Evolutionary conservation across 2,797 vertebrate genomes (phyloP), one percentile per base, ranked within the genome.

Genomic region (Esox masquinongy): DNA sequence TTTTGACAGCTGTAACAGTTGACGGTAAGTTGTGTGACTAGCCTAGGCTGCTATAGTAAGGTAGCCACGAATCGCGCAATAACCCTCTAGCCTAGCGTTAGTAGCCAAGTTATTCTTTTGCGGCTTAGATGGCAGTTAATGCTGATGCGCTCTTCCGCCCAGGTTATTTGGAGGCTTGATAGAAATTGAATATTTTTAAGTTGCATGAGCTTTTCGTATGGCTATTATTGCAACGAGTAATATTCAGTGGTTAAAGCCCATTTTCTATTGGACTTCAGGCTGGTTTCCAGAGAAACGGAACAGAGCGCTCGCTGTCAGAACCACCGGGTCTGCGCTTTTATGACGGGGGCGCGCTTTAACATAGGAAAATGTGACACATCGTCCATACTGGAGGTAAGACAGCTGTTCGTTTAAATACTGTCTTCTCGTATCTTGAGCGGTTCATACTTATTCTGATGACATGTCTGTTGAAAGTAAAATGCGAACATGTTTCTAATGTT

Each of bases 291-390:
- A 56, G 50, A 56, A 56, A 56, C 51, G 51, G 51, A 56, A 56
- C 50, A 56, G 51, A 56, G 51, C 51, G 15, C 51, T 56, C 15
- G 51, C 61, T 64, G 61, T 64, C 61, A 31, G 61, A 64, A 64
- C 11, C 15, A 26, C 36, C 24, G 61, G 61, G 61, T 16, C 26
- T 64, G 61, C 24, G 61, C 61, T 24, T 15, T 29, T 14, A 29
- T 64, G 61, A 64, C 61, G 26, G 61, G 61, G 22, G 15, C 26
- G 61, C 26, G 26, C 61, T 64, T 64, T 26, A 29, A 31, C 26
- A 26, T 64, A 31, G 61, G 61, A 64, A 64, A 29, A 64, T 64
- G 61, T 64, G 61, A 64, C 61, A 64, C 61, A 29, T 24, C 61
- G 61, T 26, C 26, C 61, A 64, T 64, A 26, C 61, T 15, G 26